Base-by-base conservation (phyloP, 2,888 invertebrate species). In the Biston betularia region DNA sequence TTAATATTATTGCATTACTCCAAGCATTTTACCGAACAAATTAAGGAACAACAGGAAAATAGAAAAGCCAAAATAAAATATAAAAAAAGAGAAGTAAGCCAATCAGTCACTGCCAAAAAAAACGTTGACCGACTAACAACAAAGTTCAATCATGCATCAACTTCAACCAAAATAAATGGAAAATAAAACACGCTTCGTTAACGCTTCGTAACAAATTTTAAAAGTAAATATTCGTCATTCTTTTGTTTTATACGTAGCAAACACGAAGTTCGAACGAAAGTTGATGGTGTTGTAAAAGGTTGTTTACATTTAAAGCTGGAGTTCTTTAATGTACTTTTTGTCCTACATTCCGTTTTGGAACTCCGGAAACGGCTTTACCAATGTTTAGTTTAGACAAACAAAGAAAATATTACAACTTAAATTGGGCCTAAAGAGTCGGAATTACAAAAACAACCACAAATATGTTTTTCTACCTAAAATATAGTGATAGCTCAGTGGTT, bases 61-160 rank as follows among this genome's bases (percentile, higher is more conserved):
- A 48, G 7, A 53, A 48, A 15, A 33, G 14, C 42, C n/a, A 45
- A 14, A 58, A 57, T 4, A 14, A 50, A 58, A 46, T 40, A 48
- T 12, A 49, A 54, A 62, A 52, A 65, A 52, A 58, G 15, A 53
- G 62, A 66, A 66, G 58, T 59, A 59, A 34, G 38, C 45, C 40
- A 62, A 67, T 57, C 52, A 54, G 56, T 63, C 53, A 57, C 49
- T 33, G 33, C 24, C 3, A 50, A 61, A 64, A 67, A 69, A 65
- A 62, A 52, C 40, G 38, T 42, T 63, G 53, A 61, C 48, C 46
- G 50, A 53, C 60, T 59, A 58, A 60, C 38, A 68, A 38, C 55
- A 40, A 73, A 75, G 71, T 58, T 72, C 74, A 75, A 74, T 77
- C 76, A 73, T 75, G 76, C 79, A 74, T 77, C 66, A 70, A 71